Conservation (phyloP, 2,113 vertebrate species). For the Apeltes quadracus region DNA sequence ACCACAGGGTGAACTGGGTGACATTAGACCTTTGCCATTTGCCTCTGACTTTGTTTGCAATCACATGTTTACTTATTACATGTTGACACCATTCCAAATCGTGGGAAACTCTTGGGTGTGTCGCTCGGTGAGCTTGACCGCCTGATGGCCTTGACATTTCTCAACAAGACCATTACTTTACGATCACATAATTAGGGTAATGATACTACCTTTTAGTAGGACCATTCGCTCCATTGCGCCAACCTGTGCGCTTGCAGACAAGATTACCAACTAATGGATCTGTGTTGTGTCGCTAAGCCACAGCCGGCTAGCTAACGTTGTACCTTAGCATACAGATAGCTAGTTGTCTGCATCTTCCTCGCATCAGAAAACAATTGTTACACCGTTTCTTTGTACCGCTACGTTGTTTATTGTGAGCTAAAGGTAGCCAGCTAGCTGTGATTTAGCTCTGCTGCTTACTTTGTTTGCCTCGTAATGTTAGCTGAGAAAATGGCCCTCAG, state of each 20-base stretch:
- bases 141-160: conserved; percentile 32
- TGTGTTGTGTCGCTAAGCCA: not conserved
- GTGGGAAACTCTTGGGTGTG: conserved; percentile 19
- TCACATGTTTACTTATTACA: not conserved
- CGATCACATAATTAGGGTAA: not conserved
- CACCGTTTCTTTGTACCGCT: not conserved
- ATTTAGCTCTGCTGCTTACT: not conserved
- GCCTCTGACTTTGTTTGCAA: not conserved
- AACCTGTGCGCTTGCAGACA: too few species aligned
- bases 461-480: not conserved
- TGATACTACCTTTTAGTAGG: not conserved
- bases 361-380: not conserved
- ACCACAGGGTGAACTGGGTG: not conserved
- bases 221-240: not conserved
- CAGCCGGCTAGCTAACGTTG: not conserved
- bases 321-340: not conserved
- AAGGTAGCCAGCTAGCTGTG: conserved; percentile 1
- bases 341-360: not conserved
- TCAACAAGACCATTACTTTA: conserved; percentile 8
- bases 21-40: conserved; percentile 13
- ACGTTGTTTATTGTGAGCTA: not conserved
- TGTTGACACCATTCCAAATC: conserved; percentile 7
- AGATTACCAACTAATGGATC: too few species aligned
- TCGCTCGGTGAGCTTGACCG: conserved; percentile 2
- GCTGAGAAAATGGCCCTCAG: not conserved